These are phyloP conservation scores for Carduelis carduelis DNA, from an alignment of 2,797 vertebrate genomes.

Conservation along the genomic window DNA sequence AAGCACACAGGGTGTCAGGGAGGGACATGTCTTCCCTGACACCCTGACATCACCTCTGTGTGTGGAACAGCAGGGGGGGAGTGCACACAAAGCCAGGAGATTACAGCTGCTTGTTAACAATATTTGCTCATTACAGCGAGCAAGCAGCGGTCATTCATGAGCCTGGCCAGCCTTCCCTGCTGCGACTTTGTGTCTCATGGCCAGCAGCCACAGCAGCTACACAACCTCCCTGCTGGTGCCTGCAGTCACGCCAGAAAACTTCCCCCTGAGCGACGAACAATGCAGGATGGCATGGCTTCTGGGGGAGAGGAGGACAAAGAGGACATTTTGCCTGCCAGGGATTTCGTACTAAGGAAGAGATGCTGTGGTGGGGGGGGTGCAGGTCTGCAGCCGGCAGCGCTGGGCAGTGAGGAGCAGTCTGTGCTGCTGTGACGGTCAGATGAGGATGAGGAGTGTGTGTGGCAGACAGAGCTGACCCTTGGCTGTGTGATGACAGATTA, in stretches of 20 bases:
- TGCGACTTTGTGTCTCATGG: background rate
- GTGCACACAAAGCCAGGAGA: background rate
- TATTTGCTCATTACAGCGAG: background rate
- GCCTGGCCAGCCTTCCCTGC: background rate
- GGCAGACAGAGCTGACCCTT: background rate
- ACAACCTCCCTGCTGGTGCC: background rate
- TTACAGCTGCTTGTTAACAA: background rate
- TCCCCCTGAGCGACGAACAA: background rate
- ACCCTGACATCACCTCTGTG: background rate
- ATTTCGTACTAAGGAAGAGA: background rate
- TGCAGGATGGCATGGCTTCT: background rate
- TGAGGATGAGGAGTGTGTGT: background rate
- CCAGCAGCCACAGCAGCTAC: background rate
- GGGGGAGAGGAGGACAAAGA: background rate
- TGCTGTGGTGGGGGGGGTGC: background rate
- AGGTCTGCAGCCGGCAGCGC: background rate
- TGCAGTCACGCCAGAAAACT: background rate
- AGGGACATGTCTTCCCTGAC: fast-evolving
- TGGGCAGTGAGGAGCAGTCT: background rate
- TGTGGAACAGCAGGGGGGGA: background rate
- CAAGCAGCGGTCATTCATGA: background rate
- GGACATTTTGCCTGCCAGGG: background rate
- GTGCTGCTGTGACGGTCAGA: background rate
- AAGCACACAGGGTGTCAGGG: background rate
- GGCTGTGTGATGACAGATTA: background rate